phyloP scores from a whole-genome alignment of 2,797 vertebrate species.

The Lacerta bilineata region DNA sequence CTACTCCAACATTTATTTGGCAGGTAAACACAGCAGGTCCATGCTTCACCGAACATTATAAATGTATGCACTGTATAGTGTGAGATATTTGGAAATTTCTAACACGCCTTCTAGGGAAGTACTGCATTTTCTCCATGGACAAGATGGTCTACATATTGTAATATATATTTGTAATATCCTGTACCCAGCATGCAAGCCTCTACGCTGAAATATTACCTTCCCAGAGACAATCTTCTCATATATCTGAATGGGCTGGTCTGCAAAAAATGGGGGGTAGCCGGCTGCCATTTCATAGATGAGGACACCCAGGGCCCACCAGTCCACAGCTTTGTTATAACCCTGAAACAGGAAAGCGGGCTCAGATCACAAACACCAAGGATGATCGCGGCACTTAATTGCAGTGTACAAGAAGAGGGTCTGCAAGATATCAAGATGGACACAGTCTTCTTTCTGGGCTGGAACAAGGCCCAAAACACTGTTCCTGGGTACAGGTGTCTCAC shows the following conservation, averaged over 20 bases:
- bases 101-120: background rate
- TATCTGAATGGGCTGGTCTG: slow-evolving; percentile 96
- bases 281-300: slow-evolving; percentile 89
- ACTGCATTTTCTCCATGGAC: background rate
- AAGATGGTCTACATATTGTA: background rate
- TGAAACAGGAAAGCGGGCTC: slow-evolving; percentile 59
- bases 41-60: background rate
- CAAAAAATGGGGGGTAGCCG: slow-evolving; percentile 93
- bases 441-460: background rate
- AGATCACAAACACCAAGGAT: background rate
- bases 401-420: background rate
- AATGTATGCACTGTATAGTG: background rate
- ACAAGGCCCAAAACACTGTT: background rate
- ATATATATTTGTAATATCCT: background rate
- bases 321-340: slow-evolving; percentile 97
- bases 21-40: background rate
- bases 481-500: slow-evolving; percentile 62
- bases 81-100: background rate
- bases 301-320: slow-evolving; percentile 96
- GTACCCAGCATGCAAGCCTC: background rate
- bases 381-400: background rate
- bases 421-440: background rate
- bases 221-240: slow-evolving; percentile 98
- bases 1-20: background rate
- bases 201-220: slow-evolving; percentile 82